A percentile compares a stretch with the other conserved stretches of the same genome.
Evolutionary conservation across 2,797 vertebrate species (phyloP).

Genomic region (Melanotaenia nigrans): DNA sequence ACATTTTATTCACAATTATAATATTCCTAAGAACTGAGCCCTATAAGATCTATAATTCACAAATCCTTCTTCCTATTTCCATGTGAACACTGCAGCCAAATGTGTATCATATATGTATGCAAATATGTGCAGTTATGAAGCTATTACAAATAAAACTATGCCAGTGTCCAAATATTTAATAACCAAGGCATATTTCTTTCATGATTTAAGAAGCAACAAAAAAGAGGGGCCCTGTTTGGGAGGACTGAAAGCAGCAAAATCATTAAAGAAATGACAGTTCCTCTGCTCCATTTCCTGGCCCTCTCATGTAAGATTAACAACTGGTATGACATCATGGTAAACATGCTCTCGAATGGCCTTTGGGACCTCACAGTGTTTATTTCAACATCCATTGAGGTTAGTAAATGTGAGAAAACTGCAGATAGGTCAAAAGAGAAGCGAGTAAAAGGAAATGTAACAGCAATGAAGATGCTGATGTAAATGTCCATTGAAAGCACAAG

Average conservation of each 20-base stretch:
- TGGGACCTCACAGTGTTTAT: slow-evolving; percentile 43
- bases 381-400: slow-evolving; percentile 22
- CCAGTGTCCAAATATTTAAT: neutral
- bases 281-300: slow-evolving; percentile 23
- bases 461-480: neutral
- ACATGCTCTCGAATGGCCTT: slow-evolving; percentile 47
- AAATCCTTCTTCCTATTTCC: neutral
- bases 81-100: neutral
- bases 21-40: too few species aligned
- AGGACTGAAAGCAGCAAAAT: neutral
- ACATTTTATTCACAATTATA: too few species aligned
- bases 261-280: slow-evolving; percentile 19
- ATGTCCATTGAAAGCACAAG: slow-evolving; percentile 19
- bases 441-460: slow-evolving; percentile 4
- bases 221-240: slow-evolving; percentile 7
- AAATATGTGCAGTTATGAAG: neutral
- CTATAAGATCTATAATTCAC: neutral
- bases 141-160: neutral
- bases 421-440: neutral
- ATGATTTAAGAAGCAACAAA: neutral
- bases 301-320: slow-evolving; percentile 41
- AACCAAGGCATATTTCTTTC: slow-evolving; percentile 8
- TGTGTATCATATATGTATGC: too few species aligned
- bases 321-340: slow-evolving; percentile 63
- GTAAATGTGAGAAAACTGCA: slow-evolving; percentile 24